Conservation (phyloP, 2,888 invertebrate species). For the Pardosa pseudoannulata region DNA sequence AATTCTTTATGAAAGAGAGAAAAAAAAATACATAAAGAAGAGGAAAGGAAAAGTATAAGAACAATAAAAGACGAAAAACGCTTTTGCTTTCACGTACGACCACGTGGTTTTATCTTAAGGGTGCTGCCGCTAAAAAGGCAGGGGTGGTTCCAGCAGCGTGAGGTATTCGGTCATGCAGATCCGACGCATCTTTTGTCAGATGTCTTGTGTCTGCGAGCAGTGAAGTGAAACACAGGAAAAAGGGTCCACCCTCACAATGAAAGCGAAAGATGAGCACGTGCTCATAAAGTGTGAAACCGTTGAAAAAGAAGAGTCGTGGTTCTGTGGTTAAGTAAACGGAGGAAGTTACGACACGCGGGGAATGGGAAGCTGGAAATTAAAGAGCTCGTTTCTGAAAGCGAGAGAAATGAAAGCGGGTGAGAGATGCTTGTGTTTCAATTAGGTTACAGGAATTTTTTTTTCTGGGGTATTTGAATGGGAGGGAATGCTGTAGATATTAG, state of each 20-base stretch:
- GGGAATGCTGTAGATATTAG: not conserved
- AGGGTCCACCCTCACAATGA: slow-evolving; percentile 2
- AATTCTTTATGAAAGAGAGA: not conserved
- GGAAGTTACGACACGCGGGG: not conserved
- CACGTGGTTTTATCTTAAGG: slow-evolving; percentile 11
- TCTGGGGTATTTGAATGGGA: not conserved
- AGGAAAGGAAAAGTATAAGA: not conserved
- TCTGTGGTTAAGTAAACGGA: slow-evolving; percentile 1
- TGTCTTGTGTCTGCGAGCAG: not conserved
- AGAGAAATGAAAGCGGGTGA: not conserved
- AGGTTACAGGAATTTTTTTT: not conserved
- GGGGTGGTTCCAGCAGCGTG: not conserved
- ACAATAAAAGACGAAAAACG: not conserved
- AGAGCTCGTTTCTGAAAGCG: not conserved
- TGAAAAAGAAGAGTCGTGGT: not conserved
- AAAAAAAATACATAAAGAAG: no score
- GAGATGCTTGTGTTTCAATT: not conserved
- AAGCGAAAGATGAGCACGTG: slow-evolving; percentile 12
- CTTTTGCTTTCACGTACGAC: not conserved
- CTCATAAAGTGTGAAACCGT: slow-evolving; percentile 15
- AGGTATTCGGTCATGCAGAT: slow-evolving; percentile 10
- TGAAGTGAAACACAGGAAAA: not conserved
- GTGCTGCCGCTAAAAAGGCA: not conserved
- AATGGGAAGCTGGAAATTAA: not conserved
- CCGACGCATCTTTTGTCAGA: not conserved